A percentile compares a stretch with the other conserved stretches of the same genome.
phyloP scores from a whole-genome alignment of 2,113 vertebrate species.

The Cettia cetti region DNA sequence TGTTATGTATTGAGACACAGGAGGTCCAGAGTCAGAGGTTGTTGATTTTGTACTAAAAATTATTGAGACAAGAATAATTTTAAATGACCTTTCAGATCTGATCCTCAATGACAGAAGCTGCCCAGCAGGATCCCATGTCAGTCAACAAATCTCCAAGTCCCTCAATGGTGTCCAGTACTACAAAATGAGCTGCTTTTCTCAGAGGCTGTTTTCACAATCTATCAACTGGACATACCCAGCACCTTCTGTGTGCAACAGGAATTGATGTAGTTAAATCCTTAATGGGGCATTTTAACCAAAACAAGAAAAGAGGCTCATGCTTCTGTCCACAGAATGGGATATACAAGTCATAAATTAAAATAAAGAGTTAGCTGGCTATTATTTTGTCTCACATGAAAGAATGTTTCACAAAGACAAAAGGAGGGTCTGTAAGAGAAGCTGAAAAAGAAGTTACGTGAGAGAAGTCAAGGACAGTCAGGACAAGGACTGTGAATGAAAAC shows the following conservation, averaged over 20 bases:
- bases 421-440: neutral
- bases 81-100: neutral
- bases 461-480: neutral
- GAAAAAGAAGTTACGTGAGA: neutral
- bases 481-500: neutral
- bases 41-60: neutral
- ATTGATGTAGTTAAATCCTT: neutral
- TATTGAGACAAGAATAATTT: neutral
- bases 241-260: neutral
- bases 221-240: neutral
- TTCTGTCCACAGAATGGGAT: neutral
- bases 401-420: neutral
- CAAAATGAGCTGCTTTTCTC: neutral
- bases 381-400: neutral
- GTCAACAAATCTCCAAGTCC: neutral
- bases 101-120: neutral
- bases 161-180: neutral
- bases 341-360: neutral
- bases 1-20: neutral
- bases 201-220: neutral
- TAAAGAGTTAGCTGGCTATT: neutral
- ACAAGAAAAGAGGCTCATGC: neutral
- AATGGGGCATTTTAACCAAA: accelerated
- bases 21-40: neutral
- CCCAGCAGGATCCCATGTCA: neutral